These are phyloP conservation scores for Pyrgus malvae DNA, from an alignment of 2,888 invertebrate genomes.

Conservation along the genomic window DNA sequence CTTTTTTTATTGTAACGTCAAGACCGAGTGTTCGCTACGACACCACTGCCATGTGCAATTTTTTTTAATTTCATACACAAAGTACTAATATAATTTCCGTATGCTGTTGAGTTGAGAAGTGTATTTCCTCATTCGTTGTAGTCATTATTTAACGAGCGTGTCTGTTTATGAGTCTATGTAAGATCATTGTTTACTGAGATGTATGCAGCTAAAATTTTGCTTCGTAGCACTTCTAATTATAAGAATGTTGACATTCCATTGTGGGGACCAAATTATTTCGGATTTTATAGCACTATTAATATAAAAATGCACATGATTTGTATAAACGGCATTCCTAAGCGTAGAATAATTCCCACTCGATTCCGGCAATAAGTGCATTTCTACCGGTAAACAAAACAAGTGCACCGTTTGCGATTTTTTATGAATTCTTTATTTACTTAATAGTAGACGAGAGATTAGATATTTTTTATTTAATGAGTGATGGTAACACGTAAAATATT, in stretches of 20 bases:
- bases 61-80: conserved; percentile 60
- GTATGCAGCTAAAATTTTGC: conserved; percentile 55
- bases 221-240: conserved; percentile 49
- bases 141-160: conserved; percentile 63
- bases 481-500: conserved; percentile 72
- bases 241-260: conserved; percentile 69
- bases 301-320: conserved; percentile 30
- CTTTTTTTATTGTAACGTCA: conserved; percentile 68
- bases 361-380: conserved; percentile 25
- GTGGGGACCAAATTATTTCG: conserved; percentile 67
- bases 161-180: conserved; percentile 45
- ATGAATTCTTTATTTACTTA: conserved; percentile 74
- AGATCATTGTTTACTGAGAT: conserved; percentile 47
- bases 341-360: conserved; percentile 13
- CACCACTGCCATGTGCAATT: conserved; percentile 80
- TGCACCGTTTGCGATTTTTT: conserved; percentile 67
- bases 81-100: conserved; percentile 55
- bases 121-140: conserved; percentile 63
- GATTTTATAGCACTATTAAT: conserved; percentile 42
- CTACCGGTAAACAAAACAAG: conserved; percentile 36
- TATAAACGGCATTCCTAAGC: conserved; percentile 23
- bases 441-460: conserved; percentile 76
- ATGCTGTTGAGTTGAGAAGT: conserved; percentile 55
- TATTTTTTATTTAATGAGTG: conserved; percentile 77
- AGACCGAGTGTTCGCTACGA: conserved; percentile 72